Conservation (phyloP, 37 sponge, comb jelly and placozoan genomes). For the Geodia barretti region DNA sequence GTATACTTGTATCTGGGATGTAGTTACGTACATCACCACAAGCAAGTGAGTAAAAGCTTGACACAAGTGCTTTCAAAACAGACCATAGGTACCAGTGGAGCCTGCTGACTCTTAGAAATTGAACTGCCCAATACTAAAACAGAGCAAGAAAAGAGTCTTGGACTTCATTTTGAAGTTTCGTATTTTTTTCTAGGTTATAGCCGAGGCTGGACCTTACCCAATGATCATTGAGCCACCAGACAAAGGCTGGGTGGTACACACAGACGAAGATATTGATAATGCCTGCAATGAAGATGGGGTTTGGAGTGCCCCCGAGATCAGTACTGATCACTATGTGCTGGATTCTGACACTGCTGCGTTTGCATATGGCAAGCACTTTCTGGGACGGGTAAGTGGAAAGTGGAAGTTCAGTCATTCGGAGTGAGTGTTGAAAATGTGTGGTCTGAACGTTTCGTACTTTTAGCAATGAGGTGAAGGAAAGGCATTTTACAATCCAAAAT, state of each 20-base stretch:
- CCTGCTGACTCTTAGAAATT: too few relatives aligned
- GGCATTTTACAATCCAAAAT: too few relatives aligned
- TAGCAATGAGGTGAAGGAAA: too few relatives aligned
- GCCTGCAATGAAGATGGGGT: constrained; percentile 40
- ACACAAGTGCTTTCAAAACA: too few relatives aligned
- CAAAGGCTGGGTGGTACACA: constrained; percentile 49
- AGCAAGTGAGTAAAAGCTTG: too few relatives aligned
- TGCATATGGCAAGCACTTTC: constrained; percentile 53
- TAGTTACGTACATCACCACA: too few relatives aligned
- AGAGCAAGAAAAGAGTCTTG: neutral
- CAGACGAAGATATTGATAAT: constrained; percentile 37
- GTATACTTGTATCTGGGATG: too few relatives aligned
- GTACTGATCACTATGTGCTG: constrained; percentile 64
- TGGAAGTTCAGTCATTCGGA: too few relatives aligned
- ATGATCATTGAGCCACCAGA: constrained; percentile 39
- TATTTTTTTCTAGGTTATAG: constrained; percentile 19
- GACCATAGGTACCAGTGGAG: too few relatives aligned
- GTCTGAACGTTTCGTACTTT: too few relatives aligned
- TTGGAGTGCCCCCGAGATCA: constrained; percentile 67
- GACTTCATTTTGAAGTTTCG: neutral
- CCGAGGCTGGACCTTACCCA: constrained; percentile 52
- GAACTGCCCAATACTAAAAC: too few relatives aligned
- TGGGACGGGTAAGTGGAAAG: constrained; percentile 25
- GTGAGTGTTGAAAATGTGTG: too few relatives aligned
- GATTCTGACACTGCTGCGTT: constrained; percentile 37